These are phyloP conservation scores for Mirza zaza DNA, from an alignment of 2,113 vertebrate species.

Conservation along the genomic window DNA sequence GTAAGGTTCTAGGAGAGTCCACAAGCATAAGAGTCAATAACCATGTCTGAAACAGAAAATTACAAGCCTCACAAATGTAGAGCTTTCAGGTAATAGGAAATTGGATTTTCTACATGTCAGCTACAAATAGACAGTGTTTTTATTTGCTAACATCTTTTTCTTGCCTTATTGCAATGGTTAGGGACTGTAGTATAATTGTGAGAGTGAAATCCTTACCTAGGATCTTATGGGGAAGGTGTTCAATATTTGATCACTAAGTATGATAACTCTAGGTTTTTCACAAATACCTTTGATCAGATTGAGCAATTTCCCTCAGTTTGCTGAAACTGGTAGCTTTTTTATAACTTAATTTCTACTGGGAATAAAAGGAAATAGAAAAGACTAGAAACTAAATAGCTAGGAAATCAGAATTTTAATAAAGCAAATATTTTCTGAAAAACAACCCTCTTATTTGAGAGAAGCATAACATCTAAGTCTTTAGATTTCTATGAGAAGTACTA, in stretches of 20 bases:
- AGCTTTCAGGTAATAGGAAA: not conserved
- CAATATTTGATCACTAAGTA: not conserved
- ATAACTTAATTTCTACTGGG: not conserved
- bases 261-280: not conserved
- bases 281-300: not conserved
- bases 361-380: conserved; percentile 4
- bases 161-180: not conserved
- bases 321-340: not conserved
- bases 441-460: not conserved
- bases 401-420: not conserved
- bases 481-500: not conserved
- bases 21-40: not conserved
- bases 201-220: not conserved
- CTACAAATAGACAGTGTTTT: not conserved
- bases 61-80: not conserved
- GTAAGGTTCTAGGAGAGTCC: not conserved
- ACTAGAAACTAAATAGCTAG: not conserved
- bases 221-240: not conserved
- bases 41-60: not conserved
- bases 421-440: not conserved
- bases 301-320: not conserved
- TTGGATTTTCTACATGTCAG: not conserved
- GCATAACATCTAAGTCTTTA: not conserved
- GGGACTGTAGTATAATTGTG: not conserved
- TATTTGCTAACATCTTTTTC: not conserved